Evolutionary conservation across 2,888 invertebrate genomes (phyloP), one percentile per base, ranked within the genome.

Genomic region (Sceliomorpha sp.): DNA sequence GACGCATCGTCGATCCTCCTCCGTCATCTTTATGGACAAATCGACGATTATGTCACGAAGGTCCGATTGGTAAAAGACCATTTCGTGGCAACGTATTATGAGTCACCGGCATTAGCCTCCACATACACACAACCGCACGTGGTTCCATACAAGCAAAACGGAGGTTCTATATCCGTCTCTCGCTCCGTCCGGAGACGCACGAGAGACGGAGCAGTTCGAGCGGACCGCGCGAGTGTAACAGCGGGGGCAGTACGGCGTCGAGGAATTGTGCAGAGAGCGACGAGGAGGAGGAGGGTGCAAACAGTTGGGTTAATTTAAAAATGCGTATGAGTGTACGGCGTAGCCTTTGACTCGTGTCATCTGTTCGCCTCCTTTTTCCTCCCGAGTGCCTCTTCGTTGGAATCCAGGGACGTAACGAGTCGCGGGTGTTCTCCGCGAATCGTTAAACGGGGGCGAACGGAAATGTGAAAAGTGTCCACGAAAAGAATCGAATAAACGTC

Each of bases 91-190:
- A 59, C 47, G 13, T 47, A 7, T 7, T 10, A 24, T 69, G 69
- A 62, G 58, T 69, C 69, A 63, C 59, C 63, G 51, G 60, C 60
- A 26, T 55, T 17, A 53, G 29, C 53, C 47, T 48, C 40, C 14
- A 12, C 42, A 27, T 44, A 50, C 45, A 60, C 53, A 58, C 48
- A 37, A 45, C 47, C 60, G 53, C 69, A 58, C 60, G 68, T 53
- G 56, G 44, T 55, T 45, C 37, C 58, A 1, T 12, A n/a, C n/a
- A n/a, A n/a, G 15, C 20, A 26, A 9, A 34, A 31, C 20, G 17
- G 13, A 14, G 24, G 37, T 42, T 63, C 69, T 69, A 74, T 66
- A 70, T 72, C 66, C 60, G 69, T 70, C 70, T 20, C 20, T 20
- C 37, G 40, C 37, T 34, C 55, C 36, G 36, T 27, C 44, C 36